Evolutionary conservation across 92 coral and sea anemone genomes (phyloP), one percentile per base, ranked within the genome.

Genomic region (Palythoa caribaeorum): DNA sequence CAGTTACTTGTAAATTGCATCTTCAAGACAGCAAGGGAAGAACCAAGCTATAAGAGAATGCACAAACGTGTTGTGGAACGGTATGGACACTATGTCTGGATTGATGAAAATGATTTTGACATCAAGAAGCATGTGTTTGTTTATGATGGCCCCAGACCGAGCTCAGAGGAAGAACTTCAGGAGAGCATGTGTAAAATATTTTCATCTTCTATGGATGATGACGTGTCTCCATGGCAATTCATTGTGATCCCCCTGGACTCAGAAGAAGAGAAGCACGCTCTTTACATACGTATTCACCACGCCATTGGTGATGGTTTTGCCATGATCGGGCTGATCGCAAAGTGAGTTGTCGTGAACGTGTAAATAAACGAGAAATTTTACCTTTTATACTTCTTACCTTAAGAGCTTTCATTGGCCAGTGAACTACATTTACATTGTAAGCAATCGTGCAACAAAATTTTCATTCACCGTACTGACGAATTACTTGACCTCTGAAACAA

Each of bases 291-390:
- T 53, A 90, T 96, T 50, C 98, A 96, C 59, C 98, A 96, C 83
- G 88, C 98, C 11, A 92, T 96, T 48, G 98, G 98, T 0, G 98
- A 96, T 53, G 98, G 93, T 12, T 96, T 91, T 54, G 92, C 98
- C 10, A 88, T 96, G 72, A 89, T 96, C 16, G 98, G 98, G 19
- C 92, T 96, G 52, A 88, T 94, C 17, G 89, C 95, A 21, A 40
- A 75, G 79, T 47, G 38, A 73, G 77, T 73, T 14, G 2, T 28
- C 28, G 0, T 44, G 50, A 3, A 4, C 2, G 50, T 44, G 50
- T 44, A 44, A 44, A 44, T 44, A 44, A 44, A 44, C 50, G 5
- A 44, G 50, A 44, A 44, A 44, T 44, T 44, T 44, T 3, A 28
- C 28, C 28, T 8, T 44, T 44, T 0, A 3, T 8, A 44, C 50